phyloP scores from a whole-genome alignment of 53 echinoderm and acorn worm genomes.

The Antedon mediterranea region DNA sequence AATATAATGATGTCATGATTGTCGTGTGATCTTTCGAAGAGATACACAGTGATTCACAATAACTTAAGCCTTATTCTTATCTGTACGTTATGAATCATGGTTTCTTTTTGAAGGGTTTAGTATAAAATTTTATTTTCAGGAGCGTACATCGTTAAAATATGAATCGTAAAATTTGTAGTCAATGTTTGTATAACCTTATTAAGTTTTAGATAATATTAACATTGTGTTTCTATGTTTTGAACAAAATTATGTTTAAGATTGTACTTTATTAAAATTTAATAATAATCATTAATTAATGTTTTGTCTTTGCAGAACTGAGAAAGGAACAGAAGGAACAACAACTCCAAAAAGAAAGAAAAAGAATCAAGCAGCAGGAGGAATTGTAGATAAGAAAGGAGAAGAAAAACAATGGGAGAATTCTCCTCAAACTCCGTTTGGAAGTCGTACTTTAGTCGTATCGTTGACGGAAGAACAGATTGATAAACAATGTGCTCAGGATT shows the following conservation, averaged over 20 bases:
- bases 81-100: neutral
- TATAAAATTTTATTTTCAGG: too few species aligned
- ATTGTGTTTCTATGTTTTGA: too few species aligned
- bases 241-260: too few species aligned
- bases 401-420: neutral
- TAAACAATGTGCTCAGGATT: neutral
- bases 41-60: neutral
- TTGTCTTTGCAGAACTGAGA: neutral
- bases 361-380: neutral
- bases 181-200: too few species aligned
- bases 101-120: neutral
- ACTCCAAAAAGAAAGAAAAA: neutral
- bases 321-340: neutral
- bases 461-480: neutral
- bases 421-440: neutral
- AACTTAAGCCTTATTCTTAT: neutral
- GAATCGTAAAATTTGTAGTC: too few species aligned
- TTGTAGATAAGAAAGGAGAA: neutral
- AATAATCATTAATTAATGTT: too few species aligned
- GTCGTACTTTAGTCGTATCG: neutral
- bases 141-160: too few species aligned
- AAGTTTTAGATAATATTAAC: too few species aligned
- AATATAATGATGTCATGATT: neutral
- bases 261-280: too few species aligned
- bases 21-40: neutral